These are phyloP conservation scores for Protonibea diacanthus DNA, from an alignment of 2,797 vertebrate species.

Conservation along the genomic window DNA sequence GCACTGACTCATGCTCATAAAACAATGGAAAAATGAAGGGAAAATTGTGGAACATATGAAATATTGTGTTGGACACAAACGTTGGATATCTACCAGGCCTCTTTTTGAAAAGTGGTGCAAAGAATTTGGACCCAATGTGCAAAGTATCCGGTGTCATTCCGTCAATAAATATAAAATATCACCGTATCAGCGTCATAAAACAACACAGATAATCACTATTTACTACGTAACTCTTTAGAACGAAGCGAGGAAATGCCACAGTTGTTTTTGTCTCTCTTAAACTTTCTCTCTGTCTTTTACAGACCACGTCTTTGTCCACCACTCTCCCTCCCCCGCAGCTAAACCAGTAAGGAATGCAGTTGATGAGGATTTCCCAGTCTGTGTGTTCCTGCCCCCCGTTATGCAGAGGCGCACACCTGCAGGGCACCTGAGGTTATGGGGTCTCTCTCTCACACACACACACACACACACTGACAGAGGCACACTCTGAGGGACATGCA, in stretches of 20 bases:
- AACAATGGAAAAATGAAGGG: constrained; percentile 4
- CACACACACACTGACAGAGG: constrained; percentile 30
- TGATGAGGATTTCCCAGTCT: constrained; percentile 71
- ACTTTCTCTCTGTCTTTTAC: constrained; percentile 43
- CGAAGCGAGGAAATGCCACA: background rate
- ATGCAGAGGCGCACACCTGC: constrained; percentile 77
- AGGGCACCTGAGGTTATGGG: constrained; percentile 77
- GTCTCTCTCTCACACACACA: constrained; percentile 40
- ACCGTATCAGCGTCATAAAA: background rate
- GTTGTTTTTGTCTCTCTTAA: constrained; percentile 16
- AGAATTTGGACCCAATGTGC: background rate
- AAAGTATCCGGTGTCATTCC: background rate
- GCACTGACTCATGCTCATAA: background rate
- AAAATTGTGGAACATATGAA: constrained; percentile 6
- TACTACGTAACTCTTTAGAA: background rate
- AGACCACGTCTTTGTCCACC: constrained; percentile 71
- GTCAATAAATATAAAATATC: background rate
- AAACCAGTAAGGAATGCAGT: constrained; percentile 76
- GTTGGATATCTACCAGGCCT: background rate
- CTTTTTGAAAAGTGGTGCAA: constrained; percentile 10
- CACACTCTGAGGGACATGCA: constrained; percentile 57
- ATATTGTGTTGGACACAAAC: background rate
- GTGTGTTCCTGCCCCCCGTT: constrained; percentile 62
- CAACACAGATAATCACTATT: background rate
- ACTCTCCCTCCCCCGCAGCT: constrained; percentile 68